Evolutionary conservation across 1,140 invertebrate genomes (phyloP), one percentile per base, ranked within the genome.

Genomic region (Dolichoris vasculosae): DNA sequence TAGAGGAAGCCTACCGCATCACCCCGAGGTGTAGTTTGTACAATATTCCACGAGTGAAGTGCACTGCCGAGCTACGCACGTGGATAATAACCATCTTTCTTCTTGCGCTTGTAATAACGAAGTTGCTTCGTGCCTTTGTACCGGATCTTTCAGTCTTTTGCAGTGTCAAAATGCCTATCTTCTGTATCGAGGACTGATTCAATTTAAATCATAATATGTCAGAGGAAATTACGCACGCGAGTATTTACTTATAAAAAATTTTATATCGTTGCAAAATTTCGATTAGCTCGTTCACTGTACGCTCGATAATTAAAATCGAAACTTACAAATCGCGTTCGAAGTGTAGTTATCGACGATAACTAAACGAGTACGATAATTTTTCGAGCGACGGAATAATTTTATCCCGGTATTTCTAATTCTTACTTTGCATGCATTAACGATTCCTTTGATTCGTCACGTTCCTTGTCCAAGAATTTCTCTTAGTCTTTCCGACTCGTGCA

Each of bases 1-100:
- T 13, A 30, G 30, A 46, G 46, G n/a, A 23, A 46, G 64, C 20
- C 35, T 26, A 13, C 30, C 8, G 8, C 30, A 64, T 30, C 8
- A 11, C 2, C 38, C 20, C 73, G 23, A 23, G 59, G 1, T 38
- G 17, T 75, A 69, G 79, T 71, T 82, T 82, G 7, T 35, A 30
- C 64, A 82, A 82, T 82, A 83, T 77, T 83, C 26, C 40, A 4
- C 38, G 55, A 35, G 71, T 76, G 35, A 9, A 82, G 69, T 17
- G 1, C 55, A 23, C 67, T 63, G 38, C 26, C 35, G 38, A 35
- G 30, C n/a, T 1, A 1, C 1, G 75, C 63, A n/a, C 63, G 23
- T 23, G 64, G 79, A 81, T 67, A 81, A 73, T 75, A 46, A 64
- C 35, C 55, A 35, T 64, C 40, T 13, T 32, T 32, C 75, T 20